These are phyloP conservation scores for Cheilosia vernalis DNA, from an alignment of 2,888 invertebrate genomes.

Conservation along the genomic window DNA sequence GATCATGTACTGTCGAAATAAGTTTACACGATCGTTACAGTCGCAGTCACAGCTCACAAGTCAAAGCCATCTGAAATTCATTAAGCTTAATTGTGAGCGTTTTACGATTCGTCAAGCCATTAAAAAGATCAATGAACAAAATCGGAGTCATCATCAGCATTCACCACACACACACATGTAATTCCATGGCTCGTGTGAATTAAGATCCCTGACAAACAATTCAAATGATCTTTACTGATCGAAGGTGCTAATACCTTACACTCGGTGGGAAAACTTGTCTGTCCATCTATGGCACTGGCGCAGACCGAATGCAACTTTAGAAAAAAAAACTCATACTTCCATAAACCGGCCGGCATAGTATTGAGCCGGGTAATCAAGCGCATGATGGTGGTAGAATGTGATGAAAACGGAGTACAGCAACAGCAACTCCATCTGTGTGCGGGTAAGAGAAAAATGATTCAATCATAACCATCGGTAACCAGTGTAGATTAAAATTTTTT, in stretches of 20 bases:
- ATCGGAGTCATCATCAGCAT: slow-evolving; percentile 24
- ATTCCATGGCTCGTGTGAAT: not conserved
- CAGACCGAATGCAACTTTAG: slow-evolving; percentile 61
- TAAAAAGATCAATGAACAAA: slow-evolving; percentile 51
- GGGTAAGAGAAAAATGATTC: slow-evolving; percentile 58
- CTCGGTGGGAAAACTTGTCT: slow-evolving; percentile 69
- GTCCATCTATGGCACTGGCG: slow-evolving; percentile 63
- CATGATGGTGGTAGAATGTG: not conserved
- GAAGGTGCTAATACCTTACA: slow-evolving; percentile 40
- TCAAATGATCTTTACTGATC: slow-evolving; percentile 58
- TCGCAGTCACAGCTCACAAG: not conserved
- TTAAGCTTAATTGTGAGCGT: slow-evolving; percentile 3
- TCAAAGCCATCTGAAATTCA: slow-evolving; percentile 16
- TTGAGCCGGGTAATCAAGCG: not conserved
- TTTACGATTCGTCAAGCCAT: slow-evolving; percentile 13
- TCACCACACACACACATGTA: too few species aligned
- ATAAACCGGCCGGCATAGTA: slow-evolving; percentile 39
- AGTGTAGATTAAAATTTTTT: slow-evolving; percentile 49
- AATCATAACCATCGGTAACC: slow-evolving; percentile 58
- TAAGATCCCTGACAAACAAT: slow-evolving; percentile 8
- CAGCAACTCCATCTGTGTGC: slow-evolving; percentile 52
- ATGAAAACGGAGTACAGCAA: not conserved
- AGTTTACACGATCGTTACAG: slow-evolving; percentile 6
- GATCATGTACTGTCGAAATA: slow-evolving; percentile 16
- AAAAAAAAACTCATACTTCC: slow-evolving; percentile 21